Conservation (phyloP, 2,888 invertebrate genomes). For the Polymixis flavicincta region DNA sequence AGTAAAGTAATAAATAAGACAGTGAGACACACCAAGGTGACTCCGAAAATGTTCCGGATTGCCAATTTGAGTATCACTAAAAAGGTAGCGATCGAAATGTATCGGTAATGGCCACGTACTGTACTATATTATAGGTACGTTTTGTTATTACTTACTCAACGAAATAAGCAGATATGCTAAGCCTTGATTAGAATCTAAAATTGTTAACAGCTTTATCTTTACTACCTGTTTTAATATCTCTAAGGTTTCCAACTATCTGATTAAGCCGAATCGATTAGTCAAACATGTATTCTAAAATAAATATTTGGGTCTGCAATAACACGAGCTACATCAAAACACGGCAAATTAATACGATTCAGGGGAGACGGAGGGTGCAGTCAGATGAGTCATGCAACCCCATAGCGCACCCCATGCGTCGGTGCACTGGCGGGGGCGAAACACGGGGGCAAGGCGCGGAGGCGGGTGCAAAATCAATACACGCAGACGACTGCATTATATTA, state of each 20-base stretch:
- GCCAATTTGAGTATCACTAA: conserved; percentile 54
- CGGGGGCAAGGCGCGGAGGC: conserved; percentile 30
- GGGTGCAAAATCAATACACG: conserved; percentile 69
- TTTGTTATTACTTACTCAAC: conserved; percentile 24
- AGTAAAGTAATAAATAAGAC: conserved; percentile 54
- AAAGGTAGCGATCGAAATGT: conserved; percentile 44
- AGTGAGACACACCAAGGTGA: conserved; percentile 52
- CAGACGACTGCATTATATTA: conserved; percentile 67
- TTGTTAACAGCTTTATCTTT: conserved; percentile 31
- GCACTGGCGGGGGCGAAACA: conserved; percentile 39
- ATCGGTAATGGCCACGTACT: conserved; percentile 29
- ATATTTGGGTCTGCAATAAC: conserved; percentile 33
- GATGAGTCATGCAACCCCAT: conserved; percentile 65
- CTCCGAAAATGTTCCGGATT: conserved; percentile 55
- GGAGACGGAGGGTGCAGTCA: conserved; percentile 61
- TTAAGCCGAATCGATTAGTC: background rate
- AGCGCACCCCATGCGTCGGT: conserved; percentile 55
- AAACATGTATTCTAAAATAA: conserved; percentile 1
- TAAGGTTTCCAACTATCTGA: background rate
- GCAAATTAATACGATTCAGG: conserved; percentile 47
- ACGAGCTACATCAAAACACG: conserved; percentile 11
- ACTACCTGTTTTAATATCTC: conserved; percentile 27
- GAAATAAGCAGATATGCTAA: conserved; percentile 38
- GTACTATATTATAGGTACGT: conserved; percentile 5
- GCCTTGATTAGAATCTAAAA: conserved; percentile 39